Base-by-base conservation (phyloP, 2,888 invertebrate genomes). In the Scrobipalpa atriplicella region DNA sequence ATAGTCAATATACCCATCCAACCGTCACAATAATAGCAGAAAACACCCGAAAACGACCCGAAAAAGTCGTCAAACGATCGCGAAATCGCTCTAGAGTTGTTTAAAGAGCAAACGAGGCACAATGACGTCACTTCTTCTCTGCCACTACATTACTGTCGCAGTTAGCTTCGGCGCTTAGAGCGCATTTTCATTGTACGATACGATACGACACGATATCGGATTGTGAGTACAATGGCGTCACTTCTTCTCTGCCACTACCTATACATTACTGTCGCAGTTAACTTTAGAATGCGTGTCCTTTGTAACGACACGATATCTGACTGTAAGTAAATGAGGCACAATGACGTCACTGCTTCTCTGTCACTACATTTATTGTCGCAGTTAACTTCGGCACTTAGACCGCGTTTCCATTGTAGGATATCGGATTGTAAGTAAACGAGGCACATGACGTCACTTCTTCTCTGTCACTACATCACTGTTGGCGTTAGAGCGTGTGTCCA, bases 121-220 rank as follows among this genome's bases (percentile, higher is more conserved):
- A 21, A 29, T 56, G 54, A 29, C 54, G 54, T 56, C 54, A 56
- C 47, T 47, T n/a, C n/a, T n/a, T 47, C 47, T 5, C n/a, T 47
- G 47, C 47, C 47, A n/a, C 54, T 56, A 56, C 54, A 29, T 56
- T 56, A 56, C 54, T 56, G 54, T 19, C 54, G 54, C 54, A 56
- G 54, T 56, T 56, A 21, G 21, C 52, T 52, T n/a, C 52, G 21
- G 3, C 16, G 47, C 10, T 5, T 6, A 29, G 29, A 11, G 21
- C 54, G 29, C 21, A 13, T 29, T 10, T 56, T 29, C 54, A 56
- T 13, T 21, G 19, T 10, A 2, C 1, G 2, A 11, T 10, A 7
- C 54, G 54, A 21, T 56, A 56, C 19, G 21, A 54, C 18, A 52
- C 18, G 47, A n/a, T 47, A 47, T n/a, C 47, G 11, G n/a, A n/a